Base-by-base conservation (phyloP, 1,140 invertebrate species). In the Psilanteris sp. region DNA sequence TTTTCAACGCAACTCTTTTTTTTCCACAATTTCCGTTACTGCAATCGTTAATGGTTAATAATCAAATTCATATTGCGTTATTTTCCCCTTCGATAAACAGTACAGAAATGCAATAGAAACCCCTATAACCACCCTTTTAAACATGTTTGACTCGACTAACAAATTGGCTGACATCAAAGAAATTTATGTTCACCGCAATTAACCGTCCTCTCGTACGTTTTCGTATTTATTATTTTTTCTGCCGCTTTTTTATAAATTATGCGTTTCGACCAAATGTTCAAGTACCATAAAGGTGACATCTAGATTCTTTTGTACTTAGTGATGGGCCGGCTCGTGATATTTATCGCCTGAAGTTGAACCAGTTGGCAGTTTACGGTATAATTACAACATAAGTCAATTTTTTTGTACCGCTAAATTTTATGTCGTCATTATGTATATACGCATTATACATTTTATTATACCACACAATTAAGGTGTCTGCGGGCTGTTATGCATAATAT, bases 161-260 rank as follows among this genome's bases (percentile, higher is more conserved):
- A 79, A 85, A 85, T 84, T 79, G 79, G 80, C 64, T 66, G 80
- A 86, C 82, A 83, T 84, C 79, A 81, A 84, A 79, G 57, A 76
- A 84, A 85, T 85, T 85, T 86, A 86, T 85, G 77, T 74, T 64
- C 59, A 37, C 77, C 78, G 76, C 81, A 85, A 85, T 86, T 83
- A 85, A 76, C 57, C 43, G 41, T 37, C 43, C 52, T 71, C 41
- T 54, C 6, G 14, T 57, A 29, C 31, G n/a, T 64, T 70, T 68
- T 66, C 52, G 10, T 52, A 77, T 64, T 68, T 52, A 24, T 34
- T 50, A 26, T 44, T 67, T 75, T 78, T 72, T 78, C 70, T 43
- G 1, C 8, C 15, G 26, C 10, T 2, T 13, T 41, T 41, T 46
- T 48, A 44, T 57, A 57, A 57, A 36, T 64, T 43, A 77, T 62